Base-by-base conservation (phyloP, 2,113 vertebrate genomes). In the Amia ocellicauda region DNA sequence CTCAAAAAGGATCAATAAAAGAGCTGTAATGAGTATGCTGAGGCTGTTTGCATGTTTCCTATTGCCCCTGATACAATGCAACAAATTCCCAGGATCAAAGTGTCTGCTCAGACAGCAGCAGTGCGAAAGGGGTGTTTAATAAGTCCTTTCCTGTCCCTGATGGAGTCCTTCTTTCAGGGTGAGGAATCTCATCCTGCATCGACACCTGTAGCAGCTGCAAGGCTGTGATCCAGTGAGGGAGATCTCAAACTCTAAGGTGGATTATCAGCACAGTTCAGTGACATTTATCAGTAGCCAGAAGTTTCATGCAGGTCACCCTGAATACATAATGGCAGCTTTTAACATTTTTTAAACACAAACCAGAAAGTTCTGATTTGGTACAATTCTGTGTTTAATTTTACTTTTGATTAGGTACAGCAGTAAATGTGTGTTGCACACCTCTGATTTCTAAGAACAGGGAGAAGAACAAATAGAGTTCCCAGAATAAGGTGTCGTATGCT, bases 241-340 rank as follows among this genome's bases (percentile, higher is more conserved):
- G 83, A 80, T 78, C 82, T 83, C 84, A 83, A 78, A 75, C 80
- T 90, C 85, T 83, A 81, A 81, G 84, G 82, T 75, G 80, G 82
- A 85, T 78, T 72, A 58, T 79, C 85, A 67, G 80, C 86, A 89
- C 87, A 86, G 86, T 90, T 89, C 83, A 86, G 84, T 72, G 80
- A 89, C 89, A 85, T 88, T 88, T 75, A 89, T 90, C 86, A 90
- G 89, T 88, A 86, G 86, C 83, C 86, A 89, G 89, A 89, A 89
- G 86, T 87, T 74, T 76, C 87, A 72, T 85, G 82, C 87, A 88
- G 85, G 86, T 90, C 87, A 90, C 84, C 85, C 86, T 89, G 85
- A 86, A 88, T 89, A 89, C 83, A 86, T 86, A 83, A 90, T 87
- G 88, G 74, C 67, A 74, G 86, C 87, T 86, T 86, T 69, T 85